phyloP scores from a whole-genome alignment of 1,140 invertebrate genomes.

The Lanistes nyassanus region DNA sequence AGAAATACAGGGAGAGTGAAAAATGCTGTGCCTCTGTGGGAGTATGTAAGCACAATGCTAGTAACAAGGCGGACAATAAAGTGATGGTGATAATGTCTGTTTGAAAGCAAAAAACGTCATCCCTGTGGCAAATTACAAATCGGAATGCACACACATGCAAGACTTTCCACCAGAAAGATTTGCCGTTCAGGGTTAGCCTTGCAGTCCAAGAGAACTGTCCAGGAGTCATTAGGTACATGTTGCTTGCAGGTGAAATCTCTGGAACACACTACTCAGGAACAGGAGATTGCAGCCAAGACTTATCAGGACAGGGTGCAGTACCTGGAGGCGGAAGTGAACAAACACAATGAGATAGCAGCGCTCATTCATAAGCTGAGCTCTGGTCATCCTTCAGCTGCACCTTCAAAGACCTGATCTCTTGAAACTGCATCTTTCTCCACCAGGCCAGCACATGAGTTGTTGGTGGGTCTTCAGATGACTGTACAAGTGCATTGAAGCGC shows the following conservation, averaged over 20 bases:
- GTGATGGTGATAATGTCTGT: background rate
- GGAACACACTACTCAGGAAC: constrained; percentile 37
- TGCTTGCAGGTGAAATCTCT: constrained; percentile 37
- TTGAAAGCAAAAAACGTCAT: background rate
- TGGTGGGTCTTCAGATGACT: too few species aligned
- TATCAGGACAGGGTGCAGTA: constrained; percentile 1
- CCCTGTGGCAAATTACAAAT: too few species aligned
- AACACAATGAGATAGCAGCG: constrained; percentile 53
- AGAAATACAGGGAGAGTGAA: background rate
- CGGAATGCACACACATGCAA: too few species aligned
- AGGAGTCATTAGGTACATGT: background rate
- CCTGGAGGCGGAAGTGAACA: constrained; percentile 38
- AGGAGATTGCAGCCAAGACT: constrained; percentile 28
- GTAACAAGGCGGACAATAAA: background rate
- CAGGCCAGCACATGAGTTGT: background rate
- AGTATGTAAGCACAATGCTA: background rate
- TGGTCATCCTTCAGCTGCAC: constrained; percentile 31
- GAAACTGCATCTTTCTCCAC: background rate
- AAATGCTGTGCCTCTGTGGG: background rate
- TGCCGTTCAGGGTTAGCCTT: background rate
- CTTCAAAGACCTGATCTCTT: background rate
- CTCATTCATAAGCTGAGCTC: constrained; percentile 51
- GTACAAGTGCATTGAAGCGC: background rate
- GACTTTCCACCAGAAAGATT: background rate
- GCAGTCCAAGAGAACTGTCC: background rate